phyloP scores from a whole-genome alignment of 1,140 invertebrate genomes.

The Tetramorium simillimum region DNA sequence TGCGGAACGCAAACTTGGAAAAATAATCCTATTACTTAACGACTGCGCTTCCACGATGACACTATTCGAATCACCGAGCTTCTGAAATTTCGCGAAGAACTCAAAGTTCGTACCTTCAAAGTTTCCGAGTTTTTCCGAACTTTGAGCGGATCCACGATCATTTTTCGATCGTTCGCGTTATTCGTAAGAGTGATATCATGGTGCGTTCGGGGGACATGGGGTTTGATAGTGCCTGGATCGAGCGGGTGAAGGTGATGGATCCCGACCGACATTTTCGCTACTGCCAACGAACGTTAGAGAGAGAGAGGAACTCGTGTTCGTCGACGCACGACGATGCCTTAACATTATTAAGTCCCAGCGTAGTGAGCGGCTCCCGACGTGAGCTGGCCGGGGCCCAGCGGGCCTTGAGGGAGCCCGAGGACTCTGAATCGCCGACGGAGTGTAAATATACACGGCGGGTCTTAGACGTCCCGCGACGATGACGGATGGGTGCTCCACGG shows the following conservation, averaged over 20 bases:
- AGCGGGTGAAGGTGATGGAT: slow-evolving; percentile 41
- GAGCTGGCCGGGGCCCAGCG: slow-evolving; percentile 20
- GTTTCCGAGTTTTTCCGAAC: background rate
- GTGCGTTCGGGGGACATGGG: slow-evolving; percentile 34
- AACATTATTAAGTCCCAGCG: slow-evolving; percentile 65
- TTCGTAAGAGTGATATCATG: slow-evolving; percentile 20
- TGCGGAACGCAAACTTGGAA: background rate
- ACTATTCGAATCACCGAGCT: slow-evolving; percentile 10
- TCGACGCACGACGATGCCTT: slow-evolving; percentile 73
- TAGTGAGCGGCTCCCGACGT: slow-evolving; percentile 42
- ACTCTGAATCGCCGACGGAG: slow-evolving; percentile 54
- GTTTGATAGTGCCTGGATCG: slow-evolving; percentile 56
- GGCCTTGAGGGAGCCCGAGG: slow-evolving; percentile 30
- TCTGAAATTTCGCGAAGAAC: slow-evolving; percentile 25
- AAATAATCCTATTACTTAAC: background rate
- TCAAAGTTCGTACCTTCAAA: background rate
- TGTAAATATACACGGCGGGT: slow-evolving; percentile 65
- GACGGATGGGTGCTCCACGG: slow-evolving; percentile 31
- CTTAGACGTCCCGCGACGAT: slow-evolving; percentile 48
- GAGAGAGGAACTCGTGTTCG: slow-evolving; percentile 58
- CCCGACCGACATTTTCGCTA: slow-evolving; percentile 45
- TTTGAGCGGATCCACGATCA: slow-evolving; percentile 14
- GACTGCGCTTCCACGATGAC: slow-evolving; percentile 25
- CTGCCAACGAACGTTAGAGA: slow-evolving; percentile 47
- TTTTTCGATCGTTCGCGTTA: slow-evolving; percentile 19